Evolutionary conservation across 2,797 vertebrate species (phyloP), one percentile per base, ranked within the genome.

Genomic region (Phrynocephalus vlangalii): DNA sequence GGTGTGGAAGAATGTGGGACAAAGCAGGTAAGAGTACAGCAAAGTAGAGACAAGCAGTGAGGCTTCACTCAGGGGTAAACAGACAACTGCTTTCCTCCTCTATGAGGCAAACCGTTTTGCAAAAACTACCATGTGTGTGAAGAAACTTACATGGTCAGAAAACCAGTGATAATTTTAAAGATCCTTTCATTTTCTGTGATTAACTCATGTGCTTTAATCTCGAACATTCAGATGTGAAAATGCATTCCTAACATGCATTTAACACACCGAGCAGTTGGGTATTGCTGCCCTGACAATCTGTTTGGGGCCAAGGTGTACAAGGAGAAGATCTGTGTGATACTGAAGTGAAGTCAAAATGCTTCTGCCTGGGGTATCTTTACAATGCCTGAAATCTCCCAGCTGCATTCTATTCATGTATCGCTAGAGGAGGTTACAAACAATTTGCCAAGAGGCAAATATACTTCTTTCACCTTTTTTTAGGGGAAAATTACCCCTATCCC

Each of bases 381-480:
- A 71, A 70, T 76, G 33, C 3, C 13, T 18, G 66, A 20, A 16
- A 30, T 56, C 10, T 71, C 88, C n/a, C 79, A 75, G 86, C 11
- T 28, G 1, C 1, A 79, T 79, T 44, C 72, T 33, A 3, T 73
- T 30, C 78, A 2, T 79, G 20, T 0, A 0, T 50, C 87, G 70
- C 75, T 88, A 68, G 84, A 70, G 81, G 86, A n/a, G 86, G 78
- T 7, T 8, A 63, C 1, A 6, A 67, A 11, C 24, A 2, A 10
- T 92, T 80, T 85, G 24, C 66, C 30, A 1, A 22, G 68, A 24
- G 3, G 0, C 3, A 72, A 33, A 66, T 28, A 38, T 48, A 63
- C 84, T 48, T 79, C 82, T 89, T 90, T 91, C 20, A 18, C 5
- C 5, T 15, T 63, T 63, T 63, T 63, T 63, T 63, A 44, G 38